Evolutionary conservation across 2,113 vertebrate species (phyloP).

Genomic region (Monopterus albus): DNA sequence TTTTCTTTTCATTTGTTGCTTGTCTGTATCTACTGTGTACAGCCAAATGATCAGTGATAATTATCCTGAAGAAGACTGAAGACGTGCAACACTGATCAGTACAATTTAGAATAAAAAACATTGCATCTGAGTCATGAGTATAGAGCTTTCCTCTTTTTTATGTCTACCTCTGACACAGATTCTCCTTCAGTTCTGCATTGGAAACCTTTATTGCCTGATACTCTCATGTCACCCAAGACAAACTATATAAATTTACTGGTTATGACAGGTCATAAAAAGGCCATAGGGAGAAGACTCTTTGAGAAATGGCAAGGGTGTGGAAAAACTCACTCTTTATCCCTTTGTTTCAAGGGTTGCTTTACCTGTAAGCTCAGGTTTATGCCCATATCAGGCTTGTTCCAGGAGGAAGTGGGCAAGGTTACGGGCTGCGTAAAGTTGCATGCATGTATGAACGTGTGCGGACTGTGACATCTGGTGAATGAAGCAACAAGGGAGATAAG

Average conservation of each 20-base stretch:
- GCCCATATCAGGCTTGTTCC: constrained; percentile 74
- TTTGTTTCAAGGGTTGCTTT: background rate
- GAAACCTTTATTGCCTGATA: background rate
- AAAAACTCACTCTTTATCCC: background rate
- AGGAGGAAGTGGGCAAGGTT: constrained; percentile 39
- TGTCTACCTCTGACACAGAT: too few species aligned
- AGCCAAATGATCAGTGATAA: too few species aligned
- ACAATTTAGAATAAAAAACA: too few species aligned
- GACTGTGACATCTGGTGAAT: constrained; percentile 52
- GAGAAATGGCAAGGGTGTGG: background rate
- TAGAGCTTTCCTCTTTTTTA: too few species aligned
- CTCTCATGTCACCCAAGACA: background rate
- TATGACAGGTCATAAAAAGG: constrained; percentile 1
- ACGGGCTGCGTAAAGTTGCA: background rate
- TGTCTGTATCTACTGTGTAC: too few species aligned
- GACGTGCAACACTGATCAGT: too few species aligned
- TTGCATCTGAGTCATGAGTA: too few species aligned
- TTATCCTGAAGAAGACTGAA: too few species aligned
- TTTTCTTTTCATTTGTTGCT: too few species aligned
- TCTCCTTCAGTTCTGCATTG: constrained; percentile 4
- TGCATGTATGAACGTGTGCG: background rate
- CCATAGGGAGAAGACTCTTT: too few species aligned
- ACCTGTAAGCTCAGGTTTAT: constrained; percentile 25
- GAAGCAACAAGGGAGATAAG: constrained; percentile 54
- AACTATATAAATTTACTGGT: background rate